Base-by-base conservation (phyloP, 64 coral and sea anemone genomes). In the Astreopora myriophthalma region DNA sequence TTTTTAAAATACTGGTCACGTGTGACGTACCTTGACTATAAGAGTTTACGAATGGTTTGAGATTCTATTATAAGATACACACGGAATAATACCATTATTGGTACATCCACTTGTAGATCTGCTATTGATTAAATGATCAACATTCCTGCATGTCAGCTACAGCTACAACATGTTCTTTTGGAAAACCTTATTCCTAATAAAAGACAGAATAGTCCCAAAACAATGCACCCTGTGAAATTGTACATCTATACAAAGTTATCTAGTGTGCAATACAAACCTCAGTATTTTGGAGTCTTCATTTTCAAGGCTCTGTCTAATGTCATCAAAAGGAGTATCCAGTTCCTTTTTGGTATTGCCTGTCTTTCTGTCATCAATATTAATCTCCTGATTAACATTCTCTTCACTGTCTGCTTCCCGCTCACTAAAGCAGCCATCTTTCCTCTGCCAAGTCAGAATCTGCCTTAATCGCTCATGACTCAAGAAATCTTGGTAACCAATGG, bases 361-460 rank as follows among this genome's bases (percentile, higher is more conserved):
- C 23, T 14, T 91, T 46, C 26, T 36, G n/a, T 76, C 29, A 48
- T 40, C 26, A 13, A 35, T 3, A n/a, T 80, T 12, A 51, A 1
- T 27, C 9, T 86, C 46, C 14, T 86, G 8, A 48, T 69, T 17
- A 27, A 31, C 5, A 66, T 68, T 34, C 11, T 38, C 52, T 65
- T 85, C 55, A 38, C 7, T 22, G 35, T 44, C 64, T 28, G 69
- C 37, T 35, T 88, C 85, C 39, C 19, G 8, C 10, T 79, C 34
- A 3, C 96, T 94, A 93, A 90, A 98, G 42, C 96, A 98, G 27
- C 96, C 96, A 49, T 88, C 75, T n/a, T 81, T 52, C 48, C 76
- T 87, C 73, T 98, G 96, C 96, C 96, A 98, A 13, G 80, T 90
- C n/a, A 98, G 68, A 81, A 98, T 93, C 8, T 58, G 62, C 13